Conservation (phyloP, 2,113 vertebrate species). For the Lepidothrix coronata region DNA sequence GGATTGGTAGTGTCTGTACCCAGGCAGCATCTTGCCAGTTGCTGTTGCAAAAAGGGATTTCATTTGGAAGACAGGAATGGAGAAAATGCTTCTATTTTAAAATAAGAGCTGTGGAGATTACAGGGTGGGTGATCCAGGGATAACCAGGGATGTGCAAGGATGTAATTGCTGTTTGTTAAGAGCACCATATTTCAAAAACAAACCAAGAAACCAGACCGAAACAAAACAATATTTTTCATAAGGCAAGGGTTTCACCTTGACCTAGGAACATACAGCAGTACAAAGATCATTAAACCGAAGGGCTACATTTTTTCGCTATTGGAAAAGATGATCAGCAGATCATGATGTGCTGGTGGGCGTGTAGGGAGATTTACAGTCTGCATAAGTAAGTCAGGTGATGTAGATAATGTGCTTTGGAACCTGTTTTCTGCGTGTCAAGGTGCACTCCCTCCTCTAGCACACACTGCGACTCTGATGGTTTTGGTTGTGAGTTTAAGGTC, state of each 20-base stretch:
- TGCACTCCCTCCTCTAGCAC: neutral
- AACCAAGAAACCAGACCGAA: neutral
- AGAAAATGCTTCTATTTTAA: neutral
- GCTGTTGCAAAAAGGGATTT: neutral
- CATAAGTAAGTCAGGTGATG: accelerated
- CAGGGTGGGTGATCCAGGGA: neutral
- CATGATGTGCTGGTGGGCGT: neutral
- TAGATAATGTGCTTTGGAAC: neutral
- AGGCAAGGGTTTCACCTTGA: neutral
- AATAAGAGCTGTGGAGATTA: neutral
- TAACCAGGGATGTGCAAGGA: neutral
- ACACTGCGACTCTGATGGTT: neutral
- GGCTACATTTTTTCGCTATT: neutral
- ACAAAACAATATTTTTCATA: neutral
- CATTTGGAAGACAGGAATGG: neutral
- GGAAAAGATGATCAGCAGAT: neutral
- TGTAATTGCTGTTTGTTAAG: neutral
- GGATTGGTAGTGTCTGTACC: neutral
- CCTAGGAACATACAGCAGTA: neutral
- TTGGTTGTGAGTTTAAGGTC: neutral
- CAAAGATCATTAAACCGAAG: neutral
- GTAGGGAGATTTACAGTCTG: neutral
- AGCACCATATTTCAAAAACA: neutral
- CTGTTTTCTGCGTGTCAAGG: neutral
- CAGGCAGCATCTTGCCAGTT: neutral